phyloP scores from a whole-genome alignment of 2,113 vertebrate species.

The Hippolais icterina region DNA sequence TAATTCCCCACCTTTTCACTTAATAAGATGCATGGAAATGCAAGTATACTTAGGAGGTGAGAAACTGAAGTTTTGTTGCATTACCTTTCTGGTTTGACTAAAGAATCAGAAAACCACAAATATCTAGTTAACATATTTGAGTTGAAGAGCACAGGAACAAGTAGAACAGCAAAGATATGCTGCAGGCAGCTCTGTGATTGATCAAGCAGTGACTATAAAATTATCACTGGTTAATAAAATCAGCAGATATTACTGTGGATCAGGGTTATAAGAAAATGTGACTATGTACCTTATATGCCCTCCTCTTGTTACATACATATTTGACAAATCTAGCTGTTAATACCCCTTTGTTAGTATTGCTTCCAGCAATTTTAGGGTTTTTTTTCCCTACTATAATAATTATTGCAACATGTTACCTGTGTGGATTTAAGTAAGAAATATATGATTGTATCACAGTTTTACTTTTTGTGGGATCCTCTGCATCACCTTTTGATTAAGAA shows the following conservation, averaged over 20 bases:
- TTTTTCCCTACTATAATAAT: neutral
- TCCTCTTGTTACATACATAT: neutral
- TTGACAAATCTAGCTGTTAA: neutral
- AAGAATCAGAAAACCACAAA: neutral
- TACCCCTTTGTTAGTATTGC: neutral
- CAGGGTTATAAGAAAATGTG: neutral
- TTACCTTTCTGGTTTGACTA: neutral
- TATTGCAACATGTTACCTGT: neutral
- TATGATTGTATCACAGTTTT: neutral
- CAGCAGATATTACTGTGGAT: neutral
- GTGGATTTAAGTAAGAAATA: neutral
- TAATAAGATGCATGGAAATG: neutral
- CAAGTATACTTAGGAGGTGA: neutral
- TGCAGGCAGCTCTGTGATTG: neutral
- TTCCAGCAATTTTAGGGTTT: neutral
- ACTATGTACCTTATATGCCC: neutral
- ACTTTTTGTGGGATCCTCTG: slow-evolving; percentile 14
- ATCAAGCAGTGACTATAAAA: neutral
- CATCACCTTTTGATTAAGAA: slow-evolving; percentile 29
- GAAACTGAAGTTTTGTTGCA: neutral
- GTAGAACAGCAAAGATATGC: neutral
- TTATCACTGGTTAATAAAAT: neutral
- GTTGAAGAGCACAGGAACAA: neutral
- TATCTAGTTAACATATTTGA: neutral
- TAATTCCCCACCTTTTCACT: neutral